Evolutionary conservation across 1,140 invertebrate species (phyloP).

Genomic region (Zelostemma sp.): DNA sequence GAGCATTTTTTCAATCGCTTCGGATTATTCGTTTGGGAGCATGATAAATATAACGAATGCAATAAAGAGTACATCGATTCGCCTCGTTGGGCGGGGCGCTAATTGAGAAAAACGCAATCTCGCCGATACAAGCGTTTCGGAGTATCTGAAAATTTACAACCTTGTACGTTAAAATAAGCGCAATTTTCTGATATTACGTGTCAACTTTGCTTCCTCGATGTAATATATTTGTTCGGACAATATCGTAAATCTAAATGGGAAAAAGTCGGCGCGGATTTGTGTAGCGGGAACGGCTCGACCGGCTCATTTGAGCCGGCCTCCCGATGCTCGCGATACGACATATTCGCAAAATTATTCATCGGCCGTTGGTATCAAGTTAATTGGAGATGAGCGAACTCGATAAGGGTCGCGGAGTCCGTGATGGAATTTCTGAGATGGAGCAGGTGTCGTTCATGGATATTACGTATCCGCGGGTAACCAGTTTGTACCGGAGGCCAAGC

Average conservation of each 20-base stretch:
- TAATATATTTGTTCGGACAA: not conserved
- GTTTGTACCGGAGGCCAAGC: slow-evolving; percentile 32
- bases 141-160: not conserved
- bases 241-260: slow-evolving; percentile 1
- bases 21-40: no score
- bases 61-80: no score
- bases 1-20: not conserved
- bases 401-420: slow-evolving; percentile 45
- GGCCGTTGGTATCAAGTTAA: slow-evolving; percentile 48
- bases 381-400: slow-evolving; percentile 46
- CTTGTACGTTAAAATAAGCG: not conserved
- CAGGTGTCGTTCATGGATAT: slow-evolving; percentile 43
- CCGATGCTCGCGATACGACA: slow-evolving; percentile 32
- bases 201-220: not conserved
- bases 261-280: not conserved
- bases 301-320: slow-evolving; percentile 15
- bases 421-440: slow-evolving; percentile 45
- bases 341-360: slow-evolving; percentile 50
- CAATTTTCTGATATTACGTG: not conserved
- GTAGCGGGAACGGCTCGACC: not conserved
- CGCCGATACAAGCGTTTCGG: no score
- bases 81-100: no score
- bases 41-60: no score
- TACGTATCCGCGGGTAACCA: slow-evolving; percentile 40
- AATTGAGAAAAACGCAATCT: no score